Evolutionary conservation across 2,113 vertebrate species (phyloP).

Genomic region (Microtus richardsoni): DNA sequence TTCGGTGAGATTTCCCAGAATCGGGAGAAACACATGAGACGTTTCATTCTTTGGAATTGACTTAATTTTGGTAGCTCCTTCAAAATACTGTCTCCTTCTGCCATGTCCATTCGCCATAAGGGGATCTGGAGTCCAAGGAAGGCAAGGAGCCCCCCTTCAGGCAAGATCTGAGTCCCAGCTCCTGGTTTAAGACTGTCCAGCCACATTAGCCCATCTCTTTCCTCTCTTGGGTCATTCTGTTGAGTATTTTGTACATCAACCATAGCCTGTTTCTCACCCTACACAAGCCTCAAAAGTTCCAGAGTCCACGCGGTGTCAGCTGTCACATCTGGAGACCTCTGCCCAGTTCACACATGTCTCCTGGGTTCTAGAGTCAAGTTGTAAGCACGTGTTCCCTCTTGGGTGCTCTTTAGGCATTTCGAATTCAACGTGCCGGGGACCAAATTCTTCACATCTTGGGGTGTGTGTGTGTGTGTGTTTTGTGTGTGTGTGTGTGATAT

Average conservation of each 20-base stretch:
- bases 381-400: not conserved
- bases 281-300: not conserved
- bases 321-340: not conserved
- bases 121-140: not conserved
- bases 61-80: not conserved
- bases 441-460: not conserved
- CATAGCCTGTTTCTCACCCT: not conserved
- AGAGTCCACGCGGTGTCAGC: not conserved
- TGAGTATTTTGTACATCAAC: not conserved
- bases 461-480: not conserved
- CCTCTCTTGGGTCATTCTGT: not conserved
- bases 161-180: not conserved
- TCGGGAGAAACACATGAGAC: not conserved
- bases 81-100: not conserved
- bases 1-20: not conserved
- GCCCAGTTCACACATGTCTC: not conserved
- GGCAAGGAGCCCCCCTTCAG: not conserved
- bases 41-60: not conserved
- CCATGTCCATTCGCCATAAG: not conserved
- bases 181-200: not conserved
- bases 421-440: not conserved
- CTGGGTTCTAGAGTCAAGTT: not conserved
- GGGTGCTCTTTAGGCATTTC: not conserved
- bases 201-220: not conserved
- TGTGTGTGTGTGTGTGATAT: not conserved